phyloP scores from a whole-genome alignment of 2,888 invertebrate genomes.

The Lypha dubia region DNA sequence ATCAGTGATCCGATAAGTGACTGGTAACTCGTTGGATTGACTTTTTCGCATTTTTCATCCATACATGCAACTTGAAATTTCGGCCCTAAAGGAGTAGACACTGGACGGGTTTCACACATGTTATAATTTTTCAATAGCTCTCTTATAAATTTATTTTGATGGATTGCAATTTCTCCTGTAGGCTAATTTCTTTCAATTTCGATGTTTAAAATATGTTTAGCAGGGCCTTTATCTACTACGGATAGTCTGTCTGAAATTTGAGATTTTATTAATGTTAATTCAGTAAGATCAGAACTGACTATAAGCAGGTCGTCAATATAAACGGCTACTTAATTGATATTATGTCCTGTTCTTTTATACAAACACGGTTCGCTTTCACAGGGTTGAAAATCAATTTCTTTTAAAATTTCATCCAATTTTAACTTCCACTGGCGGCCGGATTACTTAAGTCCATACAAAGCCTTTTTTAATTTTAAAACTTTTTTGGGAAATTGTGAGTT shows the following conservation, averaged over 20 bases:
- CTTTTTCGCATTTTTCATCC: constrained; percentile 43
- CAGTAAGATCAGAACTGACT: constrained; percentile 62
- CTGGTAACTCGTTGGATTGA: constrained; percentile 60
- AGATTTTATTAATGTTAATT: constrained; percentile 63
- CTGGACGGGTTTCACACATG: constrained; percentile 62
- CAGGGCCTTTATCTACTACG: not conserved
- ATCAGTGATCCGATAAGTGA: constrained; percentile 69
- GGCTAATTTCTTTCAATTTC: not conserved
- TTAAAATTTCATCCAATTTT: constrained; percentile 60
- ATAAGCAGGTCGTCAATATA: constrained; percentile 69
- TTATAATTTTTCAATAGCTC: too few relatives aligned
- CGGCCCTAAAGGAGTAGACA: constrained; percentile 70
- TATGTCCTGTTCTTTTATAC: too few relatives aligned
- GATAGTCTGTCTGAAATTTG: too few relatives aligned
- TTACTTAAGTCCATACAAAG: constrained; percentile 73
- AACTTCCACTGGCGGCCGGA: constrained; percentile 69
- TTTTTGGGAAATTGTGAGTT: constrained; percentile 40
- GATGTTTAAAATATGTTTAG: constrained; percentile 2
- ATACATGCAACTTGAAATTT: constrained; percentile 69
- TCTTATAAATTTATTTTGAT: too few relatives aligned
- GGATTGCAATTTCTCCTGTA: too few relatives aligned
- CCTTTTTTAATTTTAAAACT: constrained; percentile 66
- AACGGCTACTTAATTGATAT: constrained; percentile 65
- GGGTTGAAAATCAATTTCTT: too few relatives aligned
- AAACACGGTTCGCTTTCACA: too few relatives aligned